Evolutionary conservation across 64 coral and sea anemone species (phyloP).

Genomic region (Stichodactyla helianthus): DNA sequence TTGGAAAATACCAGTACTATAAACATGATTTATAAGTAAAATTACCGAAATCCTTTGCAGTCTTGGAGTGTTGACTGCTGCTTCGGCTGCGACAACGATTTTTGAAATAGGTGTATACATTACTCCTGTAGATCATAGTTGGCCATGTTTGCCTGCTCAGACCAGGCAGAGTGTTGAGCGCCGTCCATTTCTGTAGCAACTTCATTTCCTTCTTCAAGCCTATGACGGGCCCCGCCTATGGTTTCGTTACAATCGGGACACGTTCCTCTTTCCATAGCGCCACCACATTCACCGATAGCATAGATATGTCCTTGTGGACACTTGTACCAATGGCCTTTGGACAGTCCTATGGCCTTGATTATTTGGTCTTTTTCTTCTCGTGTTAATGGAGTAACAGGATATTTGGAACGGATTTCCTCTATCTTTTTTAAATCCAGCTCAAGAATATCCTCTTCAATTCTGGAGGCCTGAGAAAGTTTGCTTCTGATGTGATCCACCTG

Average conservation of each 20-base stretch:
- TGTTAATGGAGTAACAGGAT: constrained; percentile 18
- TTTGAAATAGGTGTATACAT: too few species aligned
- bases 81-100: too few species aligned
- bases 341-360: constrained; percentile 52
- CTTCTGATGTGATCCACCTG: neutral
- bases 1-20: too few species aligned
- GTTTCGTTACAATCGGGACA: constrained; percentile 73
- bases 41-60: too few species aligned
- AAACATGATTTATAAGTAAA: too few species aligned
- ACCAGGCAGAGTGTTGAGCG: constrained; percentile 64
- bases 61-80: too few species aligned
- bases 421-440: neutral
- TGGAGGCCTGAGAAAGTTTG: neutral
- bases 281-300: constrained; percentile 70
- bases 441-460: neutral
- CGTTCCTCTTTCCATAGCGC: constrained; percentile 63
- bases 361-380: constrained; percentile 60
- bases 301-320: constrained; percentile 84
- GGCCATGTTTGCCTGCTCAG: constrained; percentile 73
- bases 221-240: constrained; percentile 62
- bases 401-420: neutral
- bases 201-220: constrained; percentile 47
- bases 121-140: constrained; percentile 45
- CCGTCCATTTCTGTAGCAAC: constrained; percentile 88
- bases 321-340: constrained; percentile 73